These are phyloP conservation scores for Falco naumanni DNA, from an alignment of 2,797 vertebrate species.

Conservation along the genomic window DNA sequence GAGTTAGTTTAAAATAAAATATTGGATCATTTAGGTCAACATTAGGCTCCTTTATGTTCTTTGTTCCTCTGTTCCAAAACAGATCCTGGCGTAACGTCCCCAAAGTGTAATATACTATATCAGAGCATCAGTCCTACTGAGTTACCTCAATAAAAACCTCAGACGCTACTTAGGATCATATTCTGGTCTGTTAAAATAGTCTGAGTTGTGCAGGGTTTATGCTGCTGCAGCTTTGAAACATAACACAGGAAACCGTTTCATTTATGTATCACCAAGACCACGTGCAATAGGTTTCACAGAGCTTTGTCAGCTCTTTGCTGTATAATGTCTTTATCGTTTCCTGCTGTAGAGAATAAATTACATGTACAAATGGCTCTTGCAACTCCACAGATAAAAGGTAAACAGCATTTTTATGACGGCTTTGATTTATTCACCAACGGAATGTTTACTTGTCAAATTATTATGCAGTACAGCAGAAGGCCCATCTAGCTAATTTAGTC, in stretches of 20 bases:
- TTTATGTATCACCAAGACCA: not conserved
- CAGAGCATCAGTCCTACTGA: not conserved
- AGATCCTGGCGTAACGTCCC: not conserved
- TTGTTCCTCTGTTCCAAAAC: not conserved
- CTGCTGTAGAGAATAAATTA: not conserved
- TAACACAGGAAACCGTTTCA: not conserved
- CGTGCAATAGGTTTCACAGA: not conserved
- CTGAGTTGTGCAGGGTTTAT: not conserved
- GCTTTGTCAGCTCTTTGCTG: not conserved
- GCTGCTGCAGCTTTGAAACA: not conserved
- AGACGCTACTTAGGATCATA: not conserved
- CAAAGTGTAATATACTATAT: rapidly evolving
- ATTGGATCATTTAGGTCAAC: not conserved
- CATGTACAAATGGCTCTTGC: not conserved
- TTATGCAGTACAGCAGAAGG: not conserved
- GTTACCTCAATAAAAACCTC: not conserved
- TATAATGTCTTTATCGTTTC: not conserved
- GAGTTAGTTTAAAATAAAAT: not conserved
- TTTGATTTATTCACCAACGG: not conserved
- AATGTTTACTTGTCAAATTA: not conserved
- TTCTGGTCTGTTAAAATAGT: not conserved
- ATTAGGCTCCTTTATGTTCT: not conserved
- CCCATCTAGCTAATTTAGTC: not conserved
- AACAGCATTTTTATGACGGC: not conserved
- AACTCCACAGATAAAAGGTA: not conserved